Conservation (phyloP, 2,113 vertebrate genomes). For the Atlantisia rogersi region DNA sequence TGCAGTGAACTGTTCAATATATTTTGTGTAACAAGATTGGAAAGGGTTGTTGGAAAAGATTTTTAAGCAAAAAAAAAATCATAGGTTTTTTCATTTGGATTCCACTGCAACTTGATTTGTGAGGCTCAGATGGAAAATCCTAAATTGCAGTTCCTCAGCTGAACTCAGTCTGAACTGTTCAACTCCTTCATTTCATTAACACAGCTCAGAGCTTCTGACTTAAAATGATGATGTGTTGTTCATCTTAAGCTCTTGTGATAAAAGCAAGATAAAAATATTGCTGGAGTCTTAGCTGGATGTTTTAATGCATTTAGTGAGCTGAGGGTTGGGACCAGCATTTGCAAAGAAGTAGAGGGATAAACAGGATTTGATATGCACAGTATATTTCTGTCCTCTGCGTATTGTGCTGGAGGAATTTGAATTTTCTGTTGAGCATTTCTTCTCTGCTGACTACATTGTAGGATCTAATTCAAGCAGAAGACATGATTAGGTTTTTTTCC, state of each 20-base stretch:
- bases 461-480: not conserved
- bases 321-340: not conserved
- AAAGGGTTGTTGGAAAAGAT: not conserved
- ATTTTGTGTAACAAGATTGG: not conserved
- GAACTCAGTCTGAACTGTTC: constrained; percentile 41
- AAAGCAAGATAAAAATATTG: constrained; percentile 30
- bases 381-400: not conserved
- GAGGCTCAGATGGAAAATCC: not conserved
- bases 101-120: not conserved
- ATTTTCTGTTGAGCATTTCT: not conserved
- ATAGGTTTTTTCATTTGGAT: not conserved
- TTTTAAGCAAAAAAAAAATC: not conserved
- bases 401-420: not conserved
- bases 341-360: not conserved
- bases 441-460: not conserved
- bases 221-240: not conserved
- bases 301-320: constrained; percentile 20
- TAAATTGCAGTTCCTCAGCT: not conserved
- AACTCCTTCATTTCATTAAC: constrained; percentile 21
- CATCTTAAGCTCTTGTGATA: constrained; percentile 28
- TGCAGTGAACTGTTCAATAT: not conserved
- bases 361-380: not conserved
- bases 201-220: constrained; percentile 9
- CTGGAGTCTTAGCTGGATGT: constrained; percentile 11
- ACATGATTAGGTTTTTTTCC: not conserved